phyloP scores from a whole-genome alignment of 1,140 invertebrate species.

The Zaprionus camerounensis region DNA sequence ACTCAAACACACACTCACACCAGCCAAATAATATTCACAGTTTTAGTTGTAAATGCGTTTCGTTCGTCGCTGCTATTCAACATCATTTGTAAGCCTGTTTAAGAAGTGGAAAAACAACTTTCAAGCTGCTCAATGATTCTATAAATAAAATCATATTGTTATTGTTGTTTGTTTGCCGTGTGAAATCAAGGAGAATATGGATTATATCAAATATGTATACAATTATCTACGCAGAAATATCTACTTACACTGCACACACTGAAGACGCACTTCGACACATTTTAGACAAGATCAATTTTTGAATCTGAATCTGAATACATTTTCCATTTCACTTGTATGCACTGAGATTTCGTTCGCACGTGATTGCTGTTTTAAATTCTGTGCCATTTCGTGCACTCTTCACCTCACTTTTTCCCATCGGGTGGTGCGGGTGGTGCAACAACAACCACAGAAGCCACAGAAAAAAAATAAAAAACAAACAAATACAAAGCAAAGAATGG shows the following conservation, averaged over 20 bases:
- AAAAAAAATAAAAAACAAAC: not conserved
- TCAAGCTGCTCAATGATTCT: not conserved
- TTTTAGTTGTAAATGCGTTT: slow-evolving; percentile 11
- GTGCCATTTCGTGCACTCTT: not conserved
- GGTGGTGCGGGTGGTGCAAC: too few relatives aligned
- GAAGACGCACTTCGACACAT: too few relatives aligned
- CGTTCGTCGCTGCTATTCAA: slow-evolving; percentile 9
- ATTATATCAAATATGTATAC: not conserved
- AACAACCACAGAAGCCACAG: not conserved
- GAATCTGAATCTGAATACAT: not conserved
- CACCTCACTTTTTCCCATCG: not conserved
- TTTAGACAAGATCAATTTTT: not conserved
- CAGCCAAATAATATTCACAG: slow-evolving; percentile 14
- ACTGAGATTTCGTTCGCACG: not conserved
- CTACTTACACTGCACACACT: not conserved
- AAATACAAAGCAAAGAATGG: slow-evolving; percentile 4
- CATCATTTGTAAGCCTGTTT: slow-evolving; percentile 3
- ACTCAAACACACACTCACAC: not conserved
- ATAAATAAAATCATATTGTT: not conserved
- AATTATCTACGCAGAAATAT: not conserved
- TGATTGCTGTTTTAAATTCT: not conserved
- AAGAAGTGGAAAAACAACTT: not conserved
- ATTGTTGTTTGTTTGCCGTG: not conserved
- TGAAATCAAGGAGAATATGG: not conserved
- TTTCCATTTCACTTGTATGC: not conserved